Conservation (phyloP, 2,113 vertebrate species). For the Sitta europaea region DNA sequence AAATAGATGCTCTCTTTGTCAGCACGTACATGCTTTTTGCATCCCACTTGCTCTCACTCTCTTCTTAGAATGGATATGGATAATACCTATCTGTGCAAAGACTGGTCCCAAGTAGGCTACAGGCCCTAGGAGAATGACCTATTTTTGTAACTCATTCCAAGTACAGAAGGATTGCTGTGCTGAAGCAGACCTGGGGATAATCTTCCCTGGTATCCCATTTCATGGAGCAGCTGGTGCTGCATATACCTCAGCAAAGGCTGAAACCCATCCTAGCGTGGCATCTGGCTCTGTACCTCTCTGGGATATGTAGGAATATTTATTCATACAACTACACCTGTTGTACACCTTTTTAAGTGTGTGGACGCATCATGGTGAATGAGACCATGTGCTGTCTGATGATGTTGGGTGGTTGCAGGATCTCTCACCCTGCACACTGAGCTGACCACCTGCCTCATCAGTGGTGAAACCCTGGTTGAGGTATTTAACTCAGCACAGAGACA, state of each 20-base stretch:
- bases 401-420: not conserved
- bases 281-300: not conserved
- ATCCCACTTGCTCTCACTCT: not conserved
- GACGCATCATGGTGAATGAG: fast-evolving
- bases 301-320: not conserved
- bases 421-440: not conserved
- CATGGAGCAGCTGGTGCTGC: not conserved
- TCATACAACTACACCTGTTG: not conserved
- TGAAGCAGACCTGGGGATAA: not conserved
- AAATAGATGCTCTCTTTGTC: conserved; percentile 20
- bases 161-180: not conserved
- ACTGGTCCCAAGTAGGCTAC: conserved; percentile 14
- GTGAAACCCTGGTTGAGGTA: not conserved
- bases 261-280: not conserved
- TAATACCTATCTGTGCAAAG: not conserved
- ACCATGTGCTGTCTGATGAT: fast-evolving
- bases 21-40: not conserved
- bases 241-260: not conserved
- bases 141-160: not conserved
- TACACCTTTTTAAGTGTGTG: fast-evolving
- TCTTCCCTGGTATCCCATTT: not conserved
- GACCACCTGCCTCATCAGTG: not conserved
- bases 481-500: not conserved
- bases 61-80: not conserved
- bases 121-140: conserved; percentile 43